Evolutionary conservation across 2,113 vertebrate genomes (phyloP).

Genomic region (Jaculus jaculus): DNA sequence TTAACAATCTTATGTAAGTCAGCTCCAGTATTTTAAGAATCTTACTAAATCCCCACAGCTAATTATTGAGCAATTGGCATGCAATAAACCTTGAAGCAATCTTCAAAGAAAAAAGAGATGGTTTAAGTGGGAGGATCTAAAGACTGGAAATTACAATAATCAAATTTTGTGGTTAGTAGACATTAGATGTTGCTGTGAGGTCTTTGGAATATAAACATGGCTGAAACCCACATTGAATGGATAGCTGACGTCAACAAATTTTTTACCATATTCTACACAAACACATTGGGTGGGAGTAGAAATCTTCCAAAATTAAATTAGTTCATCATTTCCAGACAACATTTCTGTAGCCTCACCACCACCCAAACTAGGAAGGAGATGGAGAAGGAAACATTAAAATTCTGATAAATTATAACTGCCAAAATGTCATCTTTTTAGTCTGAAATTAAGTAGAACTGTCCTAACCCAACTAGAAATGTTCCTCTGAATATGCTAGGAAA

Average conservation of each 20-base stretch:
- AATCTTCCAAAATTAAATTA: constrained; percentile 69
- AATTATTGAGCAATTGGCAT: constrained; percentile 61
- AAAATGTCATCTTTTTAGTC: constrained; percentile 55
- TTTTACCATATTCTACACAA: constrained; percentile 58
- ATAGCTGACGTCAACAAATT: constrained; percentile 69
- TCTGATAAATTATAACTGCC: constrained; percentile 57
- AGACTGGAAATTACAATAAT: constrained; percentile 65
- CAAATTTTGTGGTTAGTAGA: constrained; percentile 70
- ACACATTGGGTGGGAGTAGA: constrained; percentile 61
- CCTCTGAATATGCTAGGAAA: neutral
- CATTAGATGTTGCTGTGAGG: constrained; percentile 75
- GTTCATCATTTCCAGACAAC: constrained; percentile 70
- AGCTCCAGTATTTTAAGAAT: constrained; percentile 44
- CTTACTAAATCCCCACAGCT: constrained; percentile 23
- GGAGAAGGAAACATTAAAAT: constrained; percentile 46
- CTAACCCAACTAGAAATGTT: constrained; percentile 25
- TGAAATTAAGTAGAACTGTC: constrained; percentile 44
- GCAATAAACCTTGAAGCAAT: constrained; percentile 65
- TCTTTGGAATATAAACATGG: constrained; percentile 71
- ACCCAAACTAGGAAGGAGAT: constrained; percentile 23
- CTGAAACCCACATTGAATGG: constrained; percentile 61
- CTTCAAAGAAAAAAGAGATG: constrained; percentile 58
- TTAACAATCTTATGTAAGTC: constrained; percentile 50
- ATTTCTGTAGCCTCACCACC: constrained; percentile 1
- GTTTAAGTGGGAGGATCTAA: constrained; percentile 59